Base-by-base conservation (phyloP, 2,888 invertebrate species). In the Trachelus stipa region DNA sequence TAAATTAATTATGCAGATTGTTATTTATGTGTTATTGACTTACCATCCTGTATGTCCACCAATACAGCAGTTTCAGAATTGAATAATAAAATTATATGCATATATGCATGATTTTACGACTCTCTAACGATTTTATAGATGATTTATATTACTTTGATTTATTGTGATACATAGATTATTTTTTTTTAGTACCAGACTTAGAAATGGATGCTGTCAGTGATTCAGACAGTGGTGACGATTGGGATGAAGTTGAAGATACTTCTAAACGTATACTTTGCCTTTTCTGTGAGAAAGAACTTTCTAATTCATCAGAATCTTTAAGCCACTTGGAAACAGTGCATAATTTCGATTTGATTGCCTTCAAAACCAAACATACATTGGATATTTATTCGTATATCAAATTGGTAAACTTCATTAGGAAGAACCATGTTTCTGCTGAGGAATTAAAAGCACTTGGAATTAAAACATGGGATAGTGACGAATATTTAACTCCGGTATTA, bases 351-450 rank as follows among this genome's bases (percentile, higher is more conserved):
- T 92, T 97, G 78, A 91, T 93, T 11, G 91, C 92, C 74, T 92
- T 97, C 68, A 96, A 96, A 90, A 90, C 90, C 4, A 95, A 94
- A 88, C 95, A 95, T 86, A 93, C 93, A 84, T 95, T 97, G 94
- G 97, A 97, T 89, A 95, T 95, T 87, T 97, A 97, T 91, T 95
- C 95, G 0, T 96, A 95, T 84, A 95, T 96, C 35, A 96, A 96
- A 90, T 91, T 97, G 87, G 94, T 97, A 1, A 97, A 97, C 92
- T 97, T 94, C 87, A 95, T 97, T 80, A 94, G 96, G 85, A 93
- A 92, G 23, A 93, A 94, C 76, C 94, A 94, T 81, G 92, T 94
- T 1, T 92, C 91, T 75, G 91, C 95, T 0, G 93, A 94, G 79
- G 92, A 93, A 73, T 90, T 95, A 73, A 92, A 93, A 83, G 91